Base-by-base conservation (phyloP, 2,113 vertebrate genomes). In the Ptilonorhynchus violaceus region DNA sequence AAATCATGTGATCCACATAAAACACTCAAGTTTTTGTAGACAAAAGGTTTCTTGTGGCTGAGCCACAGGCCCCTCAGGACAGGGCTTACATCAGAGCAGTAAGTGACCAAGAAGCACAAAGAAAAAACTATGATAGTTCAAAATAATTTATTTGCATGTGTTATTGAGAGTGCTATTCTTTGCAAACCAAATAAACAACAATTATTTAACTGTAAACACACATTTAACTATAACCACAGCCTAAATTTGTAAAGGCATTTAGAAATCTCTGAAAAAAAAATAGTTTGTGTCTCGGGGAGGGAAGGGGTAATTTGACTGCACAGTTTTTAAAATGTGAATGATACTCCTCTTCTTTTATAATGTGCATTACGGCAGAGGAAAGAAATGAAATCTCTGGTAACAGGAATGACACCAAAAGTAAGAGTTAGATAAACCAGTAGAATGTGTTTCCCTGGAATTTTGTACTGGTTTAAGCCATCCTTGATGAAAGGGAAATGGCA, bases 261-360 rank as follows among this genome's bases (percentile, higher is more conserved):
- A 63, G 21, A 21, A 63, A 47, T 7, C 18, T 41, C 53, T 56
- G 6, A 9, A 10, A 4, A 28, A 74, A 76, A 74, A 46, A 7
- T 10, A 3, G 8, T 7, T 11, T 10, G 9, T 19, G 8, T 31
- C n/a, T 28, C 42, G 35, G 13, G 44, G 4, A 3, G 2, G 3
- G 30, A 14, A 5, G 3, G 6, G 7, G 4, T 42, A 15, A 8
- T 12, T 27, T 19, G 31, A 5, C 17, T 58, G 10, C 20, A 9
- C 20, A 6, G 3, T 66, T 90, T 77, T 70, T 37, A 28, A 93
- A 75, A 74, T 58, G 14, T 33, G 8, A 62, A 27, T 62, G 3
- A 8, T 28, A 23, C 18, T 41, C 2, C 22, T 59, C n/a, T 23
- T 64, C 18, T 49, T 59, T 44, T 70, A 79, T 37, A 58, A 53